Evolutionary conservation across 2,113 vertebrate genomes (phyloP).

Genomic region (Eonycteris spelaea): DNA sequence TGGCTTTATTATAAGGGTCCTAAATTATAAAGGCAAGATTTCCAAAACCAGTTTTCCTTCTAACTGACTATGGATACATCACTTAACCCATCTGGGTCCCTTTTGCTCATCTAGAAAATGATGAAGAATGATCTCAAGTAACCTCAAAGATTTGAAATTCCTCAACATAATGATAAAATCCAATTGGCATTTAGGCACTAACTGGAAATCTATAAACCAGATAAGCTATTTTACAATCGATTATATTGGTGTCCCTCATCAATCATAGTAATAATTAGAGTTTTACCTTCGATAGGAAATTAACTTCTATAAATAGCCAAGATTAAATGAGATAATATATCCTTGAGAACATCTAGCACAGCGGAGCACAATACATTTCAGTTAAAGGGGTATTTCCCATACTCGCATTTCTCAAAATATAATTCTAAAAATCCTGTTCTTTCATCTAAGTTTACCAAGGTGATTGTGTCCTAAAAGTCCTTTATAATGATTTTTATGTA

Average conservation of each 20-base stretch:
- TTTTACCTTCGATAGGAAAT: neutral
- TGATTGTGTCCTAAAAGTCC: neutral
- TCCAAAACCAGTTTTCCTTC: constrained; percentile 1
- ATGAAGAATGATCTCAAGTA: neutral
- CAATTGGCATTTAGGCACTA: neutral
- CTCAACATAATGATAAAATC: neutral
- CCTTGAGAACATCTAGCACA: neutral
- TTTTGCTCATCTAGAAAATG: constrained; percentile 27
- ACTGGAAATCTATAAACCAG: neutral
- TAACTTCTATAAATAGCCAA: neutral
- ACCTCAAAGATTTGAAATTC: neutral
- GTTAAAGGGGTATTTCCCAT: neutral
- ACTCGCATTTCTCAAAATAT: neutral
- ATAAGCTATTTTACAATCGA: constrained; percentile 27
- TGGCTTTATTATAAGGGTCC: neutral
- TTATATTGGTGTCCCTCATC: neutral
- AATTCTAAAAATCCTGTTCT: neutral
- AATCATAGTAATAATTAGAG: neutral
- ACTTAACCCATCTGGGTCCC: neutral
- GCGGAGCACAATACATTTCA: neutral
- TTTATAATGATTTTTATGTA: neutral
- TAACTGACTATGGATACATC: neutral
- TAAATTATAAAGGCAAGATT: neutral
- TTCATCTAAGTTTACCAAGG: neutral
- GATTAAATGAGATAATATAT: neutral